phyloP scores from a whole-genome alignment of 2,113 vertebrate species.

The Periophthalmodon schlosseri region DNA sequence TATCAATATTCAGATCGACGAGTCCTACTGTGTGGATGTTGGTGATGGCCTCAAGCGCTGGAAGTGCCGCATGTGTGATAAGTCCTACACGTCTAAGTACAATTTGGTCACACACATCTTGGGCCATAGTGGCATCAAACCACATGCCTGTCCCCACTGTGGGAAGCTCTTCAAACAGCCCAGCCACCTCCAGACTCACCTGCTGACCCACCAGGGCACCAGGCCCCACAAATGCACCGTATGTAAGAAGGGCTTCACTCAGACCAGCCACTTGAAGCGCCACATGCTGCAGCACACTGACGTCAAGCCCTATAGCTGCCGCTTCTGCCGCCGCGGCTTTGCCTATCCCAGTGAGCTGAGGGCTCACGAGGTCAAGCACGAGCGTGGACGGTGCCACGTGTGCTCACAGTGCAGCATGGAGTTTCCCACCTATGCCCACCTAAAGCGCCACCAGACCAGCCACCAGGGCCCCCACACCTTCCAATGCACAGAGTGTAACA shows the following conservation, averaged over 20 bases:
- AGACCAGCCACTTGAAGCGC: slow-evolving; percentile 98
- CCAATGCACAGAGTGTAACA: slow-evolving; percentile 95
- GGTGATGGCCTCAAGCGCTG: slow-evolving; percentile 93
- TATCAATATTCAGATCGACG: slow-evolving; percentile 97
- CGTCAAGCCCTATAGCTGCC: slow-evolving; percentile 96
- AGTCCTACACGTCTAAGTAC: slow-evolving; percentile 98
- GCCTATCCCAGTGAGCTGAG: slow-evolving; percentile 98
- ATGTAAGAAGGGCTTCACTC: slow-evolving; percentile 96
- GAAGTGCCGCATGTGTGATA: slow-evolving; percentile 98
- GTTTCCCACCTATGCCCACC: slow-evolving; percentile 95
- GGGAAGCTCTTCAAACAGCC: slow-evolving; percentile 98
- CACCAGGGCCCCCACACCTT: slow-evolving; percentile 96
- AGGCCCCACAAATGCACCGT: slow-evolving; percentile 96
- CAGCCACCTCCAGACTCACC: slow-evolving; percentile 96
- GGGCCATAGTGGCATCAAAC: slow-evolving; percentile 97
- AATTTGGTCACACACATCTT: slow-evolving; percentile 98
- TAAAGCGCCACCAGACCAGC: slow-evolving; percentile 93
- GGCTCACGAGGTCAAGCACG: slow-evolving; percentile 94
- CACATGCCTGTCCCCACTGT: slow-evolving; percentile 93
- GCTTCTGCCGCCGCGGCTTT: slow-evolving; percentile 93
- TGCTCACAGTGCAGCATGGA: slow-evolving; percentile 95
- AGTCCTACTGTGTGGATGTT: slow-evolving; percentile 94
- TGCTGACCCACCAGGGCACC: slow-evolving; percentile 95
- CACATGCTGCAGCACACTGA: slow-evolving; percentile 97
- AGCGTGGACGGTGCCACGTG: slow-evolving; percentile 91